Evolutionary conservation across 2,888 invertebrate species (phyloP), one percentile per base, ranked within the genome.

Genomic region (Apeira syringaria): DNA sequence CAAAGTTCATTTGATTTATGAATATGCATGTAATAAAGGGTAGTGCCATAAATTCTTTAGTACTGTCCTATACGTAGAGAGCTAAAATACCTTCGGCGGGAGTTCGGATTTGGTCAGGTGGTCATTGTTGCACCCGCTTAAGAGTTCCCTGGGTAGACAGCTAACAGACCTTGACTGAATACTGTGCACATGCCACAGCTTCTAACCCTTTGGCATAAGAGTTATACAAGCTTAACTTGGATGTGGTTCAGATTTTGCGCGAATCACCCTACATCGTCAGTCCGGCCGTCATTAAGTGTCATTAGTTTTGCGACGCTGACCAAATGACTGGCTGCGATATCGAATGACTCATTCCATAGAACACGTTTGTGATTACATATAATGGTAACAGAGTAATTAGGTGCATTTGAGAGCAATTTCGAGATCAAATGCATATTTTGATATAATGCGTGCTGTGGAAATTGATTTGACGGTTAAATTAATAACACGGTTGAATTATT

Each of bases 221-320:
- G 44, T 52, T 53, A 74, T 48, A 62, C 56, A 78, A 56, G 34
- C 56, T 27, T 12, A 15, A 8, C 27, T 5, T 15, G 2, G 33
- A 27, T 51, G 46, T 37, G 39, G 60, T 46, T 35, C 29, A 22
- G 27, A 29, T 38, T 33, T 29, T 40, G 33, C 25, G 27, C 41
- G 36, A 34, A 28, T 42, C 70, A 68, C 74, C 80, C 85, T 73
- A 76, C 70, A 71, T 67, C 76, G 73, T 72, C 68, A 69, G 73
- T 64, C 68, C 74, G 67, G 78, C 72, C 78, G 79, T 86, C 87
- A 89, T 89, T 89, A 88, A 83, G 85, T 88, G 85, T 85, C 87
- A 88, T 89, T 89, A 89, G 87, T 87, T 88, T 87, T 86, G 88
- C 88, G 87, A 89, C 87, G 82, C 83, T 87, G 86, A 87, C 88